These are phyloP conservation scores for Mactra quadrangularis DNA, from an alignment of 1,140 invertebrate genomes.

Conservation along the genomic window DNA sequence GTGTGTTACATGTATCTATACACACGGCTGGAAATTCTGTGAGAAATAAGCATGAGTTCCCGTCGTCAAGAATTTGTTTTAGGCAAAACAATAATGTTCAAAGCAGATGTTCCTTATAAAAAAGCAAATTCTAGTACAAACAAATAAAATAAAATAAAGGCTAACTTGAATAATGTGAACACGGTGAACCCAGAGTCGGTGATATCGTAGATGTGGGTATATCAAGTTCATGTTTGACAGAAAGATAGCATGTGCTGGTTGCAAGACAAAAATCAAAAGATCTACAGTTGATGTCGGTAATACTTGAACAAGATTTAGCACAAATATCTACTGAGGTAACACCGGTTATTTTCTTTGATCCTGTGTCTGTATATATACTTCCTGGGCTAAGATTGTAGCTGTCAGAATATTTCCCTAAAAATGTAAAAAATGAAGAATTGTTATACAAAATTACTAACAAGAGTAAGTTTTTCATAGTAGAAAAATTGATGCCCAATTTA, in stretches of 20 bases:
- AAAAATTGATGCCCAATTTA: too few species aligned
- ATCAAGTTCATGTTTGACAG: background rate
- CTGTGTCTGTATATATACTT: background rate
- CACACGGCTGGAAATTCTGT: too few species aligned
- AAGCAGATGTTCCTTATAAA: too few species aligned
- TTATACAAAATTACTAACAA: too few species aligned
- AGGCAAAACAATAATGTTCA: too few species aligned
- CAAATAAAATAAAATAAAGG: too few species aligned
- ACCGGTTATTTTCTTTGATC: background rate
- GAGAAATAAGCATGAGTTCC: too few species aligned
- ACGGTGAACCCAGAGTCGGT: background rate
- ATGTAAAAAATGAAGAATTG: background rate
- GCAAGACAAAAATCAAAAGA: constrained; percentile 50
- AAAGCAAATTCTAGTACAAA: too few species aligned
- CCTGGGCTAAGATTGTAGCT: constrained; percentile 19
- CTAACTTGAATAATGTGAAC: constrained; percentile 48
- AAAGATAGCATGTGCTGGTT: constrained; percentile 28
- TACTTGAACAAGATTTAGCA: constrained; percentile 14
- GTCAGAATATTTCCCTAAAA: constrained; percentile 45
- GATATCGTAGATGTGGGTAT: background rate
- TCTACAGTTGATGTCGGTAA: constrained; percentile 15
- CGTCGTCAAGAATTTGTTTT: too few species aligned
- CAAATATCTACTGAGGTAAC: constrained; percentile 19
- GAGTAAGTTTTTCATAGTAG: too few species aligned
- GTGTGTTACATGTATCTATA: too few species aligned